Base-by-base conservation (phyloP, 2,797 vertebrate species). In the Hoplostethus atlanticus region DNA sequence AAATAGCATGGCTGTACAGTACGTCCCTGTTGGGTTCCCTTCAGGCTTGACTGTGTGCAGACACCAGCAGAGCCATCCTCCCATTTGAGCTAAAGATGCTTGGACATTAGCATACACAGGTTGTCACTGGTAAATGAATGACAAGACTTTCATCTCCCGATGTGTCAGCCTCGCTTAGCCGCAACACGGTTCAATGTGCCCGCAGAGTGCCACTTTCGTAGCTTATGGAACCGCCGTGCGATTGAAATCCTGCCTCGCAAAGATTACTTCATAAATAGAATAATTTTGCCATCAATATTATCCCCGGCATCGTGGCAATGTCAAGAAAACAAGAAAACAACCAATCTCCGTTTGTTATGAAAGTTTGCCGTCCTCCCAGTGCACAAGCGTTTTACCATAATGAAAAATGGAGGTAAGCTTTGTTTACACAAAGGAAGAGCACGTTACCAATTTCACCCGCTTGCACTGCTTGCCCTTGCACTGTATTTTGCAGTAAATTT, bases 91-190 rank as follows among this genome's bases (percentile, higher is more conserved):
- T 88, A 86, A 91, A 92, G 86, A 88, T 50, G 86, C 86, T 84
- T 64, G 91, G 92, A 93, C 89, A 92, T 93, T 91, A 92, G 90
- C 93, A 92, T 92, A 91, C 90, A 84, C 78, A 73, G 87, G 85
- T 89, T 91, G 93, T 93, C 91, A 84, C 82, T 59, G 74, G 84
- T 55, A 93, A 93, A 93, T 90, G 92, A 93, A 92, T 87, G 91
- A 93, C 92, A 93, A 85, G 84, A 89, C 90, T 94, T 91, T 92
- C 92, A 93, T 94, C 92, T 93, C 87, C 84, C 85, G 0, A 68
- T 40, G 79, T 89, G 93, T 93, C 93, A 89, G 68, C 84, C 91
- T 88, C 74, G 87, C 87, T 93, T 94, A 93, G 90, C 73, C 25
- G 62, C 79, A 89, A 92, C 91, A 91, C 82, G 89, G 83, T 85